Evolutionary conservation across 2,797 vertebrate genomes (phyloP), one percentile per base, ranked within the genome.

Genomic region (Triplophysa bombifrons): DNA sequence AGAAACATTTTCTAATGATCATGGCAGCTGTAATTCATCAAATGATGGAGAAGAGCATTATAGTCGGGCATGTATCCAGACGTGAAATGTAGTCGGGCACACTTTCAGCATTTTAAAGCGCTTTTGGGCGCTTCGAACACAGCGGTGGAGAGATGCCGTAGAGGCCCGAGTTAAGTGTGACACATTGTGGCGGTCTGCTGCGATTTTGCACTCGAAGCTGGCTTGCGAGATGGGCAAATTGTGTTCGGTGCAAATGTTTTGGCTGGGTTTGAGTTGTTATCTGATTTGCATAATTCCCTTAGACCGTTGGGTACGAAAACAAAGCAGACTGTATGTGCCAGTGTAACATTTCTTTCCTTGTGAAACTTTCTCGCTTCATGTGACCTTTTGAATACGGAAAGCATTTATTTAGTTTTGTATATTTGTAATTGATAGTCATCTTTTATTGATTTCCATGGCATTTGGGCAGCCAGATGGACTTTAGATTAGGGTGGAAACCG

Each of bases 241-340:
- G 56, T 61, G 27, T 30, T 30, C 4, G 14, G 60, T 14, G 56
- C 14, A 30, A 61, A 7, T 16, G 5, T 61, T 30, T 17, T 61
- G 60, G 60, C 60, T 61, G 60, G 2, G 14, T 17, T 61, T 30
- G 25, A 9, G 14, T 13, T 30, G 27, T 30, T 61, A 61, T 61
- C 60, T 61, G 25, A 61, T 61, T 61, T 61, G 27, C 60, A 61
- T 61, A 61, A 61, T 61, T 61, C 27, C 27, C 30, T 61, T 11
- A 61, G 60, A 30, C 25, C 14, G 1, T 3, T 30, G 58, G 25
- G 13, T 61, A 5, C 13, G 25, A 61, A 61, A 61, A 61, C 25
- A 17, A 61, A 16, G 2, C 60, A 25, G 13, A 16, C 60, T 8
- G 60, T 30, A 7, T 25, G 27, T 30, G 27, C 4, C 60, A 17